Base-by-base conservation (phyloP, 2,888 invertebrate genomes). In the Sussaba pulchella region DNA sequence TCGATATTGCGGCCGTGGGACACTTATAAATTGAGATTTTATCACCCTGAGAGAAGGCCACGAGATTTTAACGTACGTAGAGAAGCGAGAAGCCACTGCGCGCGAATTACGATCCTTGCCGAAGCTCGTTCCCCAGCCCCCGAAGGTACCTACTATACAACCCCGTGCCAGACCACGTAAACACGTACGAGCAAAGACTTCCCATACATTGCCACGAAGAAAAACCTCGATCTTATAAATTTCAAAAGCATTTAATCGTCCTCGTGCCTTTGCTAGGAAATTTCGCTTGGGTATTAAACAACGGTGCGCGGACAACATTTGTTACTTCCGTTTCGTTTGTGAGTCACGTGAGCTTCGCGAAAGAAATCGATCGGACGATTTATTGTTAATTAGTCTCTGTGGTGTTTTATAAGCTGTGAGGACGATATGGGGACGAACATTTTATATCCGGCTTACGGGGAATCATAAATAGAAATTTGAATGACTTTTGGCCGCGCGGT, bases 21-120 rank as follows among this genome's bases (percentile, higher is more conserved):
- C 92, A 92, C 91, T 91, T 92, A 91, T 92, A 92, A 92, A 92
- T 92, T 91, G 91, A 91, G 91, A 92, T 92, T 89, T 91, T 92
- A 92, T 92, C 91, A 87, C 88, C 74, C 73, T 47, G 66, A 73
- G 73, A 81, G 81, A 81, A 73, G 73, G 81, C 77, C 77, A 31
- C 45, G 41, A 77, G 41, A 77, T 81, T 73, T 57, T 63, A n/a
- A 73, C 57, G 67, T 43, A 54, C 63, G 69, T 45, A 26, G 31
- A 61, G 39, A 45, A 63, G 54, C 54, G 36, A 31, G 41, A 64
- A 26, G 45, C 36, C 26, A 31, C 36, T 47, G 69, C 36, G 61
- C 59, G 63, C 43, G 67, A 80, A 43, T 74, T 76, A 80, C 76
- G 76, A 80, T 63, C 64, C 72, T 64, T 54, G 21, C 8, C 24